phyloP scores from a whole-genome alignment of 2,113 vertebrate genomes.

The Nothoprocta pentlandii region DNA sequence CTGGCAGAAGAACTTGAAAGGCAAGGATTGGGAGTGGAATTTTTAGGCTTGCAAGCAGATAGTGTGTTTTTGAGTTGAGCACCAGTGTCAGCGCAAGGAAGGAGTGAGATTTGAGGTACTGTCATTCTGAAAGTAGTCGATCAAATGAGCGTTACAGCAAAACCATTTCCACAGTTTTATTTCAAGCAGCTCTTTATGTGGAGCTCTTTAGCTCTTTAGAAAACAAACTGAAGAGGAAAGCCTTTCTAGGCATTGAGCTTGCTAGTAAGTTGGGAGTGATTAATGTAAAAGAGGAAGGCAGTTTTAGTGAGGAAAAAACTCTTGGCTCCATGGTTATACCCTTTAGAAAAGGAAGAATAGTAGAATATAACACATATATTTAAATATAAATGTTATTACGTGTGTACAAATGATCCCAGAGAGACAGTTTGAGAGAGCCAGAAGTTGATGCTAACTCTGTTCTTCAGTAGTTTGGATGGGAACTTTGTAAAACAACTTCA shows the following conservation, averaged over 20 bases:
- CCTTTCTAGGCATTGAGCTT: not conserved
- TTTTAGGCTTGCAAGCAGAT: not conserved
- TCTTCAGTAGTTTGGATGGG: not conserved
- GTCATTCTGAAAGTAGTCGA: not conserved
- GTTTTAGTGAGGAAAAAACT: not conserved
- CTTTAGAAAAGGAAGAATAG: not conserved
- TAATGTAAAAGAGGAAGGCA: not conserved
- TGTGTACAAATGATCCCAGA: not conserved
- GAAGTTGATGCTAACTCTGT: rapidly evolving
- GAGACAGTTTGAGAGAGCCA: not conserved
- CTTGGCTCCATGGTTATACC: not conserved
- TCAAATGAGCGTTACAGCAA: not conserved
- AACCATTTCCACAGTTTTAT: not conserved
- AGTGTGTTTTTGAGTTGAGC: not conserved
- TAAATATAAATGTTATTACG: rapidly evolving
- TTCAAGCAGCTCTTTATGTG: not conserved
- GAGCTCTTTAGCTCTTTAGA: not conserved
- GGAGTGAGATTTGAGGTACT: not conserved
- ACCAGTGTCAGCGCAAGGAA: not conserved
- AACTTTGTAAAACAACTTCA: not conserved
- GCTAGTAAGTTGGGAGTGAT: not conserved
- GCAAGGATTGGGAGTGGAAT: not conserved
- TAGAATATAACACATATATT: not conserved
- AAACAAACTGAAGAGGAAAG: not conserved
- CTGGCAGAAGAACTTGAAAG: not conserved